phyloP scores from a whole-genome alignment of 2,113 vertebrate species.

The Vanacampus margaritifer region DNA sequence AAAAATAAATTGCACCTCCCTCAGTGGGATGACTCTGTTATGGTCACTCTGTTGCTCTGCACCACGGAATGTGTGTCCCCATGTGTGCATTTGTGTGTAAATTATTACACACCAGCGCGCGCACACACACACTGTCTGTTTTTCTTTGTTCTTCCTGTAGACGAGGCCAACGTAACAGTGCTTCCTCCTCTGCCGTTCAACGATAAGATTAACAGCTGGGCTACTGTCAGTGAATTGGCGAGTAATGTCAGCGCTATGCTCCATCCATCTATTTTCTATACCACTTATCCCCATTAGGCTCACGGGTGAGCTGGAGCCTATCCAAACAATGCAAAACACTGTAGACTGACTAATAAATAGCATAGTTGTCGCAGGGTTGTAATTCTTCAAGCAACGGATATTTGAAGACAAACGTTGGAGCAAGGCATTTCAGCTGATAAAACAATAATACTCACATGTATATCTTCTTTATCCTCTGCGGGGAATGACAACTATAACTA shows the following conservation, averaged over 20 bases:
- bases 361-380: too few species aligned
- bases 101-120: background rate
- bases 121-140: slow-evolving; percentile 5
- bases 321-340: too few species aligned
- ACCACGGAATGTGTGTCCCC: background rate
- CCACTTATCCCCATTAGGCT: background rate
- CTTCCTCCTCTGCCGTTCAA: slow-evolving; percentile 43
- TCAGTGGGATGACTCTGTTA: slow-evolving; percentile 10
- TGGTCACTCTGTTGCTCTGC: background rate
- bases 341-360: too few species aligned
- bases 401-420: too few species aligned
- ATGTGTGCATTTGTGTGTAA: background rate
- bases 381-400: too few species aligned
- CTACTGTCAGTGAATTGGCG: slow-evolving; percentile 14
- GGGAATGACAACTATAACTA: too few species aligned
- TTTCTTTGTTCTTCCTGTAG: slow-evolving; percentile 43
- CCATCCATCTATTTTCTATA: background rate
- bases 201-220: slow-evolving; percentile 39
- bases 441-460: too few species aligned
- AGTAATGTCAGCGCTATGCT: slow-evolving; percentile 16
- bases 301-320: too few species aligned
- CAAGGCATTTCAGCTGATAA: too few species aligned
- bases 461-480: too few species aligned
- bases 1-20: slow-evolving; percentile 15
- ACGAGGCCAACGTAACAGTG: slow-evolving; percentile 7